Base-by-base conservation (phyloP, 2,113 vertebrate species). In the Phaethornis superciliosus region DNA sequence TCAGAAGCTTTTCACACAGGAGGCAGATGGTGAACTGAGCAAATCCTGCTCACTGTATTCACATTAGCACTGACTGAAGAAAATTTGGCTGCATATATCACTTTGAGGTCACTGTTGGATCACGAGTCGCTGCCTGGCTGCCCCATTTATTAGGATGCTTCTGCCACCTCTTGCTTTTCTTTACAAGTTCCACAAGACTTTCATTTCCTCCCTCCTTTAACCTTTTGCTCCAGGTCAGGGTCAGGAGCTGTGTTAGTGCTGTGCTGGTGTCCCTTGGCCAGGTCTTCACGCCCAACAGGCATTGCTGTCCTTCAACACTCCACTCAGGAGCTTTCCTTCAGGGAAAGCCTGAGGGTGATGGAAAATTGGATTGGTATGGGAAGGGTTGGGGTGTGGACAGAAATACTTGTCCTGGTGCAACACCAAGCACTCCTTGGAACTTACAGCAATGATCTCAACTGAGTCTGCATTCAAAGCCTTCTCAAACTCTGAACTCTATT, bases 191-290 rank as follows among this genome's bases (percentile, higher is more conserved):
- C 44, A 33, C 30, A 28, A 33, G 51, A 30, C 21, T 83, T 86
- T 22, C 11, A 19, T 47, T 67, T 79, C 60, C 60, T 81, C 27
- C 30, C 71, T 59, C 10, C 20, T 76, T 80, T n/a, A 67, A 28
- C 33, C 52, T 69, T 77, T 42, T 67, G 72, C 89, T 58, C 1
- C 30, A n/a, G 44, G 46, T 51, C 33, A 40, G 60, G 46, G 24
- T 20, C 78, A 26, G 49, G 30, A 56, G 37, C 40, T 55, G 32
- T 0, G 0, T 15, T 49, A 26, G 3, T 12, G 44, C 51, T 80
- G 22, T 30, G 18, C 22, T 1, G 7, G 32, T 46, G 26, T 30
- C 42, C 52, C n/a, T 44, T 19, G 6, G 9, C 11, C 1, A 0
- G 37, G 13, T 19, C 52, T 24, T 44, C 68, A 52, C 28, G 58